phyloP scores from a whole-genome alignment of 2,797 vertebrate species.

The Urosaurus nigricauda region DNA sequence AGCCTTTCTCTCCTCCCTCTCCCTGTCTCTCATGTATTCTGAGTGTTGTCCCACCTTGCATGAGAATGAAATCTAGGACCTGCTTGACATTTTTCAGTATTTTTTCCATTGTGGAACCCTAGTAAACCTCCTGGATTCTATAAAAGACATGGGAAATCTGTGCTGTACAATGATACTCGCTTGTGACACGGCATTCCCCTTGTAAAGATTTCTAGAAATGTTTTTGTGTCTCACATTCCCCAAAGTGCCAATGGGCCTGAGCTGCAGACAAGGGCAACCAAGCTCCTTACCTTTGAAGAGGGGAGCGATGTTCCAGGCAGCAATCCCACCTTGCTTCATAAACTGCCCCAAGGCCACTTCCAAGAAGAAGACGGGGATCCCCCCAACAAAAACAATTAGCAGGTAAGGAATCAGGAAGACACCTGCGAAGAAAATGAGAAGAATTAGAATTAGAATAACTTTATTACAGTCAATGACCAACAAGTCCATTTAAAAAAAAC shows the following conservation, averaged over 20 bases:
- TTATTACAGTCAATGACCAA: too few relatives aligned
- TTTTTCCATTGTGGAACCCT: too few relatives aligned
- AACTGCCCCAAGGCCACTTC: conserved; percentile 93
- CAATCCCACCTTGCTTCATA: conserved; percentile 93
- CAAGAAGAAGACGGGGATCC: conserved; percentile 93
- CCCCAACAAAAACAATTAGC: conserved; percentile 90
- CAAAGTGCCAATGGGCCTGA: neutral
- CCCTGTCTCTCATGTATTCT: neutral
- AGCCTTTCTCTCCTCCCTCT: too few relatives aligned
- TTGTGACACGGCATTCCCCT: neutral
- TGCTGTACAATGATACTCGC: neutral
- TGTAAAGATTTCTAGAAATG: too few relatives aligned
- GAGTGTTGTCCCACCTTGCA: neutral
- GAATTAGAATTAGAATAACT: too few relatives aligned
- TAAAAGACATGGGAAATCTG: neutral
- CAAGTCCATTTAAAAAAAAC: too few relatives aligned
- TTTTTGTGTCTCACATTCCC: neutral
- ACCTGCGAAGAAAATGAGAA: conserved; percentile 73
- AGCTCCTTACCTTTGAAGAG: conserved; percentile 89
- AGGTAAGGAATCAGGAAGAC: conserved; percentile 93
- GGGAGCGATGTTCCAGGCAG: conserved; percentile 92
- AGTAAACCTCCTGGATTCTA: neutral
- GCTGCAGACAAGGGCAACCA: too few relatives aligned
- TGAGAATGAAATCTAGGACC: too few relatives aligned
- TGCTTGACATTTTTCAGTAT: neutral